These are phyloP conservation scores for Hydropotes inermis DNA, from an alignment of 2,113 vertebrate species.

Conservation along the genomic window DNA sequence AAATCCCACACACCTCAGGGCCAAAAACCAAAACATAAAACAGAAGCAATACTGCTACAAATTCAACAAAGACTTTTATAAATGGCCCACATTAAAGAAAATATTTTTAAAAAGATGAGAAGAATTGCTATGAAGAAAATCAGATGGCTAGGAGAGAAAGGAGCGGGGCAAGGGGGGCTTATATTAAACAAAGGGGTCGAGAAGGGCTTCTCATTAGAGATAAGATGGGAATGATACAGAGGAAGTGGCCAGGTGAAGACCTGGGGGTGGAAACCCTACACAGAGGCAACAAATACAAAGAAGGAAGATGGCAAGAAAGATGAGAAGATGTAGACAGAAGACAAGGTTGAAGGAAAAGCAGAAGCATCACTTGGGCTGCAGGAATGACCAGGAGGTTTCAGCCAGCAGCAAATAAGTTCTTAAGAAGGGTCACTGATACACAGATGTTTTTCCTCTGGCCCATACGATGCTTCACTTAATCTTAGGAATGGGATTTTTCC, in stretches of 20 bases:
- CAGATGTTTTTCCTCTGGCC: not conserved
- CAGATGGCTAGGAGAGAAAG: not conserved
- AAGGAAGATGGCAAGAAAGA: not conserved
- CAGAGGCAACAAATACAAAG: not conserved
- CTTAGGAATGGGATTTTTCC: not conserved
- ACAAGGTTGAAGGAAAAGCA: fast-evolving
- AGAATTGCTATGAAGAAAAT: not conserved
- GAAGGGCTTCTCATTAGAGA: not conserved
- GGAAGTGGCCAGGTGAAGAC: not conserved
- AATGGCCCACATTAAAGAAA: not conserved
- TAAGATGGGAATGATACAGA: not conserved
- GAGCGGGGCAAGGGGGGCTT: not conserved
- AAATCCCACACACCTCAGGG: not conserved
- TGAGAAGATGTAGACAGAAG: no score
- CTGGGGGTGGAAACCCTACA: no score
- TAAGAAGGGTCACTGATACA: not conserved
- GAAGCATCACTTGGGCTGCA: not conserved
- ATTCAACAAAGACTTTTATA: not conserved
- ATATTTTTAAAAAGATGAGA: not conserved
- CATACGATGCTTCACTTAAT: fast-evolving
- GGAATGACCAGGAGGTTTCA: not conserved
- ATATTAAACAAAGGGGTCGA: no score
- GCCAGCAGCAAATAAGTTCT: not conserved
- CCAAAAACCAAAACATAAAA: not conserved
- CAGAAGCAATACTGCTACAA: not conserved